Evolutionary conservation across 2,888 invertebrate species (phyloP).

Genomic region (Drosophila austrosaltans): DNA sequence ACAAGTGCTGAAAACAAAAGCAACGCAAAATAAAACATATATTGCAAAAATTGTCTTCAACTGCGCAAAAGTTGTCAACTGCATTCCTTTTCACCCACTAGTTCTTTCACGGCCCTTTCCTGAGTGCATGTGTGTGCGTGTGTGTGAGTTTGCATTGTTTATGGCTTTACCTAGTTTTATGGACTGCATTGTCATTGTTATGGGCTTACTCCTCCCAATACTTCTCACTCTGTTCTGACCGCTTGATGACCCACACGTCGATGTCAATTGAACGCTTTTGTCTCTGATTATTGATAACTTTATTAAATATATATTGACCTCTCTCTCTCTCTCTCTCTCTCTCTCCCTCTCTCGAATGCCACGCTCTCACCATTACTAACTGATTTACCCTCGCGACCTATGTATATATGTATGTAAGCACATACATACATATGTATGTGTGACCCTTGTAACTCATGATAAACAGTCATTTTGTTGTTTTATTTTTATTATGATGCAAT

Average conservation of each 20-base stretch:
- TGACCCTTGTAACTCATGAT: conserved; percentile 58
- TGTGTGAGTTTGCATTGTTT: not conserved
- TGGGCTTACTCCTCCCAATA: not conserved
- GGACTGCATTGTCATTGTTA: conserved; percentile 12
- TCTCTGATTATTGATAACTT: conserved; percentile 46
- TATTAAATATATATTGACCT: conserved; percentile 54
- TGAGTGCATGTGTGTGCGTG: not conserved
- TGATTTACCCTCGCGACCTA: not conserved
- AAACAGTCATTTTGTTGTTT: conserved; percentile 60
- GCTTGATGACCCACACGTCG: not conserved
- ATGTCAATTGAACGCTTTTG: not conserved
- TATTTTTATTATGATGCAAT: conserved; percentile 57
- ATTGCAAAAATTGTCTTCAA: conserved; percentile 16
- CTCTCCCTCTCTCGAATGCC: not conserved
- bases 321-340: not conserved
- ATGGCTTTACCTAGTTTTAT: conserved; percentile 16
- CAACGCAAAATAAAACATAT: not conserved
- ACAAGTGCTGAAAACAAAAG: not conserved
- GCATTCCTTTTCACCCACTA: conserved; percentile 4
- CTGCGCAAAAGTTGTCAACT: conserved; percentile 18
- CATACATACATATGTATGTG: not conserved
- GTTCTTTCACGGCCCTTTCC: not conserved
- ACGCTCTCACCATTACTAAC: conserved; percentile 5
- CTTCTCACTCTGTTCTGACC: too few species aligned
- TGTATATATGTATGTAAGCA: not conserved